Conservation (phyloP, 1,140 invertebrate genomes). For the Linepithema humile region DNA sequence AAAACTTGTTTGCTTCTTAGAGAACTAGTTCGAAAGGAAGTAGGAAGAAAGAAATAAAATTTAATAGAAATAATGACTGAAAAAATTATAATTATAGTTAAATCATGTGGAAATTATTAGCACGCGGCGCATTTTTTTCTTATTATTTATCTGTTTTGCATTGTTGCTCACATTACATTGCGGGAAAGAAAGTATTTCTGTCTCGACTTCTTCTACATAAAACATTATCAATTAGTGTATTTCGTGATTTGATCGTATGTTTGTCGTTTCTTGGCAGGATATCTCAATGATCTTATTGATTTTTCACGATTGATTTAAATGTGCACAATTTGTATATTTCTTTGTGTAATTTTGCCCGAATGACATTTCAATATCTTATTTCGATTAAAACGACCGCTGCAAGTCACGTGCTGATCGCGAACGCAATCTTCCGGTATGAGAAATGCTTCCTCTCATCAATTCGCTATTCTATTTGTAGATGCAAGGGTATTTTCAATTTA, state of each 20-base stretch:
- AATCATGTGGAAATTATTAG: slow-evolving; percentile 23
- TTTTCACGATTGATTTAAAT: not conserved
- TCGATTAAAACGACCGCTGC: not conserved
- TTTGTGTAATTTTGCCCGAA: not conserved
- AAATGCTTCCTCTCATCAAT: not conserved
- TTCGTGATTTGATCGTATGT: not conserved
- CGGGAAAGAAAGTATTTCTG: not conserved
- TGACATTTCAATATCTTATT: not conserved
- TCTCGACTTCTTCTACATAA: not conserved
- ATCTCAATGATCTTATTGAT: not conserved
- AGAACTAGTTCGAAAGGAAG: too few relatives aligned
- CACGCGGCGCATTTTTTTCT: slow-evolving; percentile 16
- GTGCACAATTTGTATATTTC: not conserved
- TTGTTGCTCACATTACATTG: slow-evolving; percentile 11
- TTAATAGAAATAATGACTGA: not conserved
- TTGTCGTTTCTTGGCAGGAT: not conserved
- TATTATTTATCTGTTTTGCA: too few relatives aligned
- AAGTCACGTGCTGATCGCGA: not conserved
- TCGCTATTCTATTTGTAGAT: not conserved
- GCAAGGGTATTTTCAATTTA: not conserved
- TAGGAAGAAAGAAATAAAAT: not conserved
- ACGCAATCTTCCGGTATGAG: not conserved
- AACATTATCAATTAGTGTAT: not conserved
- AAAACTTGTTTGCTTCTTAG: slow-evolving; percentile 6
- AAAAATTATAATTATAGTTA: slow-evolving; percentile 41